Evolutionary conservation across 2,888 invertebrate species (phyloP), one percentile per base, ranked within the genome.

Genomic region (Ferrisia virgata): DNA sequence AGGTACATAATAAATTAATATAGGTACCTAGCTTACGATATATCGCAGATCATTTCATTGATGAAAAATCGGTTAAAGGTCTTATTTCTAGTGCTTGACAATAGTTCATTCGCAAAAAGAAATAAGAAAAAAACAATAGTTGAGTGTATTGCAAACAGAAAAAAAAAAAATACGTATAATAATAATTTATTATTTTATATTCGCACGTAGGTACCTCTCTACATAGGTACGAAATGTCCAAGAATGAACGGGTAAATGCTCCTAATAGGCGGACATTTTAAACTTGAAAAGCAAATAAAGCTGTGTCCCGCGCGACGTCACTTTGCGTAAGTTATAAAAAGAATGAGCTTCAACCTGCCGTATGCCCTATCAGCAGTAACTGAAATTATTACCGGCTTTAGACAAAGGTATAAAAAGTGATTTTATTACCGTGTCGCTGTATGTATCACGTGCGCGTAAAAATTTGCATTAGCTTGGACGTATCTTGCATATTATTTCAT

Each of bases 391-490:
- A 43, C 83, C 83, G 83, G 43, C 76, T 43, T 69, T 83, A 83
- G 83, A 83, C 83, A 83, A 72, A 83, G 83, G 83, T 76, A 84
- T 84, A 78, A 84, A 84, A 79, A 79, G 53, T 79, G 84, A 84
- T 79, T 84, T 80, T 84, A 84, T 84, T 79, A 84, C 84, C 84
- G 84, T 84, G 80, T 84, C 84, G 79, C 79, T 64, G 22, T 43
- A 79, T 79, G 79, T 79, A 84, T 84, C 84, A 84, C 84, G 84
- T 83, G 83, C 83, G 83, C 83, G 83, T 83, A 83, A 83, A 83
- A 83, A 83, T 83, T 83, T 83, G 83, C 83, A 76, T 83, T 83
- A 72, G 43, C 83, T 83, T 28, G 83, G 72, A 83, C 83, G 83
- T 83, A 83, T 40, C 82, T 72, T 39, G 83, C 83, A 69, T 83